phyloP scores from a whole-genome alignment of 2,888 invertebrate species.

The Acrobasis suavella region DNA sequence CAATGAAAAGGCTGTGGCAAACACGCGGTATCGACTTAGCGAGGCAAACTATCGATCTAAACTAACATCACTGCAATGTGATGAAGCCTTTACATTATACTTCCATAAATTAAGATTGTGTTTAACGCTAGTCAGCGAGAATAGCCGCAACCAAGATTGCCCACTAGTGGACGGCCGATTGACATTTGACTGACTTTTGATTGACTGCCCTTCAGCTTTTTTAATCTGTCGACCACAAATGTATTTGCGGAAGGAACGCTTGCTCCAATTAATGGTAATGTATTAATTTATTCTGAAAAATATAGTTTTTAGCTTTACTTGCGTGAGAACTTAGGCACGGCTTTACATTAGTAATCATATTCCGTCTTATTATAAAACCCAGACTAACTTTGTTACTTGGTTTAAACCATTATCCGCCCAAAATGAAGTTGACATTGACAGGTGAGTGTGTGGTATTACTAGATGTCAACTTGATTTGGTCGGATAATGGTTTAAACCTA shows the following conservation, averaged over 20 bases:
- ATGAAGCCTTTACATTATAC: background rate
- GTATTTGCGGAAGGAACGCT: background rate
- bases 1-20: too few relatives aligned
- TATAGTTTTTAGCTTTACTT: background rate
- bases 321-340: background rate
- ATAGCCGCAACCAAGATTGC: constrained; percentile 8
- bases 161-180: constrained; percentile 1
- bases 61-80: too few relatives aligned
- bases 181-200: constrained; percentile 20
- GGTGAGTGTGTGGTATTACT: too few relatives aligned
- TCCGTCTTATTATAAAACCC: too few relatives aligned
- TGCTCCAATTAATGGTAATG: constrained; percentile 17
- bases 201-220: constrained; percentile 15
- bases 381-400: too few relatives aligned
- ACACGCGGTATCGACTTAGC: too few relatives aligned
- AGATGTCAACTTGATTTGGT: too few relatives aligned
- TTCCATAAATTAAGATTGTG: constrained; percentile 20
- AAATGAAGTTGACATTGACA: too few relatives aligned
- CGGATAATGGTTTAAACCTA: too few relatives aligned
- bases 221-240: background rate
- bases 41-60: too few relatives aligned
- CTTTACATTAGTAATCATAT: background rate
- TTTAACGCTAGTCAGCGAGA: constrained; percentile 19
- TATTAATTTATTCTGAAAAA: constrained; percentile 14
- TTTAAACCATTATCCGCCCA: too few relatives aligned